Evolutionary conservation across 1,140 invertebrate genomes (phyloP).

Genomic region (Drosophila chauvacae): DNA sequence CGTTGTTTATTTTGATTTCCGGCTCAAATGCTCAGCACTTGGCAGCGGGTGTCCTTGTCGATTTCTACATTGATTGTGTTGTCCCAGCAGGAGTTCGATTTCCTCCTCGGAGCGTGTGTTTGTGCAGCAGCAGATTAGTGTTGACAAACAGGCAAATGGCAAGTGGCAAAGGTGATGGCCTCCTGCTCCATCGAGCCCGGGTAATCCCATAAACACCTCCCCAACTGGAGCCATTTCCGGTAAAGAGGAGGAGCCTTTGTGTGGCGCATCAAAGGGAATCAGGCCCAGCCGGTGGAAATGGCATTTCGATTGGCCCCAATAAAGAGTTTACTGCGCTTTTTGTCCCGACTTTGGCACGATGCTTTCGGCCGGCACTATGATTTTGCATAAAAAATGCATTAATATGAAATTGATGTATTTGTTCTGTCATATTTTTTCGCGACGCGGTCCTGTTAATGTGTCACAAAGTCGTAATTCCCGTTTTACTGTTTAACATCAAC

Average conservation of each 20-base stretch:
- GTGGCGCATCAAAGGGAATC: slow-evolving; percentile 35
- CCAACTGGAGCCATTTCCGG: slow-evolving; percentile 30
- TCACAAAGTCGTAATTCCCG: slow-evolving; percentile 60
- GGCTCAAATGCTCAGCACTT: slow-evolving; percentile 67
- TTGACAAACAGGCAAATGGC: slow-evolving; percentile 71
- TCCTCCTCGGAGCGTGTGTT: slow-evolving; percentile 35
- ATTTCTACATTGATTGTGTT: slow-evolving; percentile 79
- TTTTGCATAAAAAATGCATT: slow-evolving; percentile 71
- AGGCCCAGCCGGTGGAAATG: slow-evolving; percentile 32
- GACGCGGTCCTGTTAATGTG: slow-evolving; percentile 44
- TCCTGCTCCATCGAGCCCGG: slow-evolving; percentile 32
- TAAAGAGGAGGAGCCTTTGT: slow-evolving; percentile 18
- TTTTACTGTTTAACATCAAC: slow-evolving; percentile 56
- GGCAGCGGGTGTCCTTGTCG: slow-evolving; percentile 56
- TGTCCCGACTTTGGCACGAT: slow-evolving; percentile 14
- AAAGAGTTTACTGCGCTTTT: slow-evolving; percentile 32
- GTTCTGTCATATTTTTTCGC: slow-evolving; percentile 32
- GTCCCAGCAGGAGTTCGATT: slow-evolving; percentile 68
- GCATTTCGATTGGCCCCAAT: slow-evolving; percentile 50
- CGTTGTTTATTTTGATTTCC: slow-evolving; percentile 81
- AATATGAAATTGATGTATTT: slow-evolving; percentile 63
- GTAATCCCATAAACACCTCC: slow-evolving; percentile 78
- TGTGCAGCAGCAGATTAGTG: slow-evolving; percentile 68
- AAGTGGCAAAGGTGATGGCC: slow-evolving; percentile 28
- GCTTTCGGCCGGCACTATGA: slow-evolving; percentile 45